Evolutionary conservation across 2,113 vertebrate species (phyloP).

Genomic region (Aix galericulata): DNA sequence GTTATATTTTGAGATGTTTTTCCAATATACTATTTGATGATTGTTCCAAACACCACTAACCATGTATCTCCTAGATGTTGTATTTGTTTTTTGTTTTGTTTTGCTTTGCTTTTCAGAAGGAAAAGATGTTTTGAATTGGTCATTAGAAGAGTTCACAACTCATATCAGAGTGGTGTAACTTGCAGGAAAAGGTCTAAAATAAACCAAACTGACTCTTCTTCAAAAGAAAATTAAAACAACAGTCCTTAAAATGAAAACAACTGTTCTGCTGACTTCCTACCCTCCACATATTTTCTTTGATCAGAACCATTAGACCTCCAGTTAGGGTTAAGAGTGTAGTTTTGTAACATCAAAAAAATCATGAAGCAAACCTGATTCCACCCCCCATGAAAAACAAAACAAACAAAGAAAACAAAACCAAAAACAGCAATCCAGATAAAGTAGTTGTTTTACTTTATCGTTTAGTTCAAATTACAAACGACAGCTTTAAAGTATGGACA

Average conservation of each 20-base stretch:
- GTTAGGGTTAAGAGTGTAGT: background rate
- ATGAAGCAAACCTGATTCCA: background rate
- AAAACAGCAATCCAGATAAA: background rate
- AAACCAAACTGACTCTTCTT: conserved; percentile 50
- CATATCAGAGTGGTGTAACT: background rate
- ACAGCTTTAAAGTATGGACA: background rate
- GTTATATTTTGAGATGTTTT: conserved; percentile 40
- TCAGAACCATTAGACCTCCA: background rate
- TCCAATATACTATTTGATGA: background rate
- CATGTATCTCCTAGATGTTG: background rate
- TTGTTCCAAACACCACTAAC: conserved; percentile 4
- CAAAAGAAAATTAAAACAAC: conserved; percentile 55
- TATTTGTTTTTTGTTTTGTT: background rate
- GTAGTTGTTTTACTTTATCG: background rate
- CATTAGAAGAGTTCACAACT: conserved; percentile 35
- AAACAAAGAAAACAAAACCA: no score
- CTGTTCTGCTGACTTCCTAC: background rate
- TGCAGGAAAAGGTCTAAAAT: conserved; percentile 39
- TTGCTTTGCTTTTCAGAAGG: background rate
- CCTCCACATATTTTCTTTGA: conserved; percentile 1
- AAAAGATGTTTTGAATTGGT: conserved; percentile 13
- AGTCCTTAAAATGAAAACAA: conserved; percentile 38
- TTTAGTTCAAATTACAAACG: background rate
- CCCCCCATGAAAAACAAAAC: no score
- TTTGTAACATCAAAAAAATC: background rate